Conservation (phyloP, 2,113 vertebrate species). For the Passer domesticus region DNA sequence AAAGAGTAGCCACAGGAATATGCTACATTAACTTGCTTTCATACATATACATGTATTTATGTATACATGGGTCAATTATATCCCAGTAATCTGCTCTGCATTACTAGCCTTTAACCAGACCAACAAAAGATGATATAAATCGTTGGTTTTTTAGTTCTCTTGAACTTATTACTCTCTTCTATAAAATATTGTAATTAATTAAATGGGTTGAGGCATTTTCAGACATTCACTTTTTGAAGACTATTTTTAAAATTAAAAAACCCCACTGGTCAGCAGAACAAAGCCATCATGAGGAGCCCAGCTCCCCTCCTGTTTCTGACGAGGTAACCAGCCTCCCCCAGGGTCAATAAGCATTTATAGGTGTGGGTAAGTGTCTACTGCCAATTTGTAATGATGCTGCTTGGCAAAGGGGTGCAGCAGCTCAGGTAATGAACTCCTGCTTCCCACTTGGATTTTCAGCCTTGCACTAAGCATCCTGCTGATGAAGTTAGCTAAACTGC, state of each 20-base stretch:
- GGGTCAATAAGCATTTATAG: not conserved
- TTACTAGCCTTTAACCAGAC: constrained; percentile 58
- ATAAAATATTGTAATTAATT: constrained; percentile 53
- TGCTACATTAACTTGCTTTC: constrained; percentile 1
- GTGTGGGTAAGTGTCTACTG: not conserved
- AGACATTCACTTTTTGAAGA: not conserved
- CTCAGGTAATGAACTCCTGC: fast-evolving
- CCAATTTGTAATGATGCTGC: not conserved
- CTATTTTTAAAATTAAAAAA: not conserved
- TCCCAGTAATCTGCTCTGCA: constrained; percentile 54
- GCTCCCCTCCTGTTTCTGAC: not conserved
- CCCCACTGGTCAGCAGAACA: not conserved
- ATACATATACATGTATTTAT: not conserved
- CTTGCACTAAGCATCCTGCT: not conserved
- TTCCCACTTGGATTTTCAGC: not conserved
- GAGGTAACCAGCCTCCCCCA: not conserved
- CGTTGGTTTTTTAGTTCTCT: constrained; percentile 56
- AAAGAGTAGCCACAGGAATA: constrained; percentile 47
- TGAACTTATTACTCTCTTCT: constrained; percentile 48
- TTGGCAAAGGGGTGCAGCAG: not conserved
- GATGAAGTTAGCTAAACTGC: not conserved
- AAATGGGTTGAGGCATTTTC: constrained; percentile 48
- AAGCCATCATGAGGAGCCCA: not conserved
- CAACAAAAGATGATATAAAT: constrained; percentile 58
- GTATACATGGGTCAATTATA: constrained; percentile 27